Conservation (phyloP, 1,140 invertebrate genomes). For the Argopecten irradians region DNA sequence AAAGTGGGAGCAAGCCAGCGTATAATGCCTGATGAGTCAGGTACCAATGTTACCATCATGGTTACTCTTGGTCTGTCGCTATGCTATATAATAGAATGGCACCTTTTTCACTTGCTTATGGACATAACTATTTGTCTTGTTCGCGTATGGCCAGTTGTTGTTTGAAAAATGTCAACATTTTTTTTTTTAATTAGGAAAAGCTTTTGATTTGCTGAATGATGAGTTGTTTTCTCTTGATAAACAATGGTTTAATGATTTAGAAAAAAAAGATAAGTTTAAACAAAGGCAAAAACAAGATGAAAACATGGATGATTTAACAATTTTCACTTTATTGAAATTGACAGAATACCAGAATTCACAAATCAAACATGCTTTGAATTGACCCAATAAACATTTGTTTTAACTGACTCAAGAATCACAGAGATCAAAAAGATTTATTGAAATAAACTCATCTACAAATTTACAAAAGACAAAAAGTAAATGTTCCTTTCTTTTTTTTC, state of each 20-base stretch:
- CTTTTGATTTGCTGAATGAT: slow-evolving; percentile 13
- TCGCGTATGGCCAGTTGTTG: not conserved
- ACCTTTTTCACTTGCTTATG: slow-evolving; percentile 4
- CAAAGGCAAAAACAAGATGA: not conserved
- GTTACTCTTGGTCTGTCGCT: slow-evolving; percentile 10
- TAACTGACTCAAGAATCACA: not conserved
- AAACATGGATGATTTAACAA: not conserved
- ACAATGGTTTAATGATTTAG: no score
- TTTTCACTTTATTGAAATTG: not conserved
- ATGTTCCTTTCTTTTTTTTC: not conserved
- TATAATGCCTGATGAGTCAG: slow-evolving; percentile 9
- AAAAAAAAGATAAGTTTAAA: not conserved
- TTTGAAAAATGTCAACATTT: not conserved
- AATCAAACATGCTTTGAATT: not conserved
- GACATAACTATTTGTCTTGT: slow-evolving; percentile 22
- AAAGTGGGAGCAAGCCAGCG: not conserved
- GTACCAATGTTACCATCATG: not conserved
- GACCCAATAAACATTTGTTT: no score
- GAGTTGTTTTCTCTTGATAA: not conserved
- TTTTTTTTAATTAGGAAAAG: not conserved
- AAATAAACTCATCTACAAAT: no score
- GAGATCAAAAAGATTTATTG: not conserved
- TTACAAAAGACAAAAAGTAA: not conserved
- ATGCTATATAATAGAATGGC: not conserved
- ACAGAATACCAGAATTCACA: not conserved